A percentile compares a stretch with the other conserved stretches of the same genome.
These are phyloP conservation scores for Leucophenga montana DNA, from an alignment of 2,888 invertebrate species.

Conservation along the genomic window DNA sequence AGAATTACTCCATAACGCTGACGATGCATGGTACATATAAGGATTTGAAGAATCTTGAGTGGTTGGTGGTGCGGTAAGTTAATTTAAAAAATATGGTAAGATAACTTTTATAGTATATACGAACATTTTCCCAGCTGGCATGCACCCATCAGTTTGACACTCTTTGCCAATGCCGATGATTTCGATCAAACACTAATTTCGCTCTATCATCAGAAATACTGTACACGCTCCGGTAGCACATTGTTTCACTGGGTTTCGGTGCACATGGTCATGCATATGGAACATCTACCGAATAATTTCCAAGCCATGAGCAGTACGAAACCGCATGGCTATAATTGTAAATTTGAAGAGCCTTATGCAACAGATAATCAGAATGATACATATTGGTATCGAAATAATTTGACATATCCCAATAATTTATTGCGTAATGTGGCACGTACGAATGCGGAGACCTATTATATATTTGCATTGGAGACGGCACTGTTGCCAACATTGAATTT, in stretches of 20 bases:
- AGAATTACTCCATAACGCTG: constrained; percentile 41
- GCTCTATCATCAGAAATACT: constrained; percentile 38
- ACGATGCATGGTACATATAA: constrained; percentile 40
- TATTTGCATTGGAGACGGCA: constrained; percentile 36
- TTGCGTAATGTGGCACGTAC: constrained; percentile 44
- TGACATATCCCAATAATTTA: constrained; percentile 38
- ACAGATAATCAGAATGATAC: not conserved
- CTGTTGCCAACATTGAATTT: constrained; percentile 39
- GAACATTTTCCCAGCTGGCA: constrained; percentile 30
- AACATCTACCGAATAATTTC: constrained; percentile 25
- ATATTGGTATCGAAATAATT: not conserved
- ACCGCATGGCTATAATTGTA: not conserved
- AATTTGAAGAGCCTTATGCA: not conserved
- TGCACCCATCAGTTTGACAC: constrained; percentile 42
- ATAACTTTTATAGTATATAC: too few species aligned
- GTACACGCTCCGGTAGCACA: not conserved
- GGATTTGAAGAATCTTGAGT: constrained; percentile 38
- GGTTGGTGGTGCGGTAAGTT: constrained; percentile 32
- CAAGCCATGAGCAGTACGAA: not conserved
- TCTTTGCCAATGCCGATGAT: constrained; percentile 35
- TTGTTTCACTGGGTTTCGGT: constrained; percentile 41
- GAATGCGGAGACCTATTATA: constrained; percentile 41
- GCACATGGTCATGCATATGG: constrained; percentile 39
- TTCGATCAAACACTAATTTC: constrained; percentile 20
- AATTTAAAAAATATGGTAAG: not conserved